phyloP scores from a whole-genome alignment of 2,888 invertebrate species.

The Disparrhopalites patrizii region DNA sequence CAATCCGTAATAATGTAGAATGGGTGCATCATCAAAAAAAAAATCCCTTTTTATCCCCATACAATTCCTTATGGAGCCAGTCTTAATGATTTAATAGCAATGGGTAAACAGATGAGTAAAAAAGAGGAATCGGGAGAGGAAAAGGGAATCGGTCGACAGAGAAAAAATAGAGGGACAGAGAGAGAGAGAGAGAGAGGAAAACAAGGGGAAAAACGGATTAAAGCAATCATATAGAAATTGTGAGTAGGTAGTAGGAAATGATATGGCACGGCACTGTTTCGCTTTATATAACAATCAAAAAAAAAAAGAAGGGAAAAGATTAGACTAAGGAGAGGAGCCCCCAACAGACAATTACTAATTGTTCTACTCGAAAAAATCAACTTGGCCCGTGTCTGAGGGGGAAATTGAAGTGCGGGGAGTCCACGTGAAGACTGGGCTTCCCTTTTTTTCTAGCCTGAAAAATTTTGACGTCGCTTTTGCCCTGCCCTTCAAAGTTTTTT shows the following conservation, averaged over 20 bases:
- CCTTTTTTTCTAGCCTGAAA: no score
- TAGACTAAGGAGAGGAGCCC: background rate
- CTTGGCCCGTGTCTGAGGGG: constrained; percentile 5
- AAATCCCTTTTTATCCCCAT: no score
- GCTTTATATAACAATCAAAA: background rate
- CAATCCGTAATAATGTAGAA: no score
- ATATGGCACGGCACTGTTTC: background rate
- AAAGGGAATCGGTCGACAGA: background rate
- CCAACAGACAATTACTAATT: constrained; percentile 3
- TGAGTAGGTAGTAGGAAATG: background rate
- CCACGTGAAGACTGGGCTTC: no score
- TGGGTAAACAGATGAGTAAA: background rate
- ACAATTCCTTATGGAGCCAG: no score
- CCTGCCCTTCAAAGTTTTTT: no score
- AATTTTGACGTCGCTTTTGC: background rate
- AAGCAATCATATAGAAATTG: no score
- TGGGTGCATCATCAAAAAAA: no score
- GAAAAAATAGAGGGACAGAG: background rate
- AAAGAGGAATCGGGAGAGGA: no score
- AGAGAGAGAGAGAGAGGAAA: background rate
- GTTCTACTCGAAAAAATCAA: background rate
- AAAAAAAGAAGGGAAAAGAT: background rate
- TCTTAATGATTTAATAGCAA: constrained; percentile 2
- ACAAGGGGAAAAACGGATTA: background rate
- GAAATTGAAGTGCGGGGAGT: no score